These are phyloP conservation scores for Champsocephalus esox DNA, from an alignment of 2,797 vertebrate genomes.

Conservation along the genomic window DNA sequence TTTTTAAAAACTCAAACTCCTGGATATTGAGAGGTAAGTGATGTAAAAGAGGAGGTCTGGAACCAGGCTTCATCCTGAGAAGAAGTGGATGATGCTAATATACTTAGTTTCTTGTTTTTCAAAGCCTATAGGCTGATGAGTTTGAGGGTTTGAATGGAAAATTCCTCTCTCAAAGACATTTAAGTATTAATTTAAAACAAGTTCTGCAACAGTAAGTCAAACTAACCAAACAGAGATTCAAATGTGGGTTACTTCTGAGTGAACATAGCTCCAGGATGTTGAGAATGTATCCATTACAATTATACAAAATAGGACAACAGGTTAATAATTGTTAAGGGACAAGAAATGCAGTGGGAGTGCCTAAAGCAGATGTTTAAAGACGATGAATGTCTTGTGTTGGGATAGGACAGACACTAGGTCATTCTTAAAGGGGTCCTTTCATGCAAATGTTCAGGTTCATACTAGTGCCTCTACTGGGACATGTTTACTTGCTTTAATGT, in stretches of 20 bases:
- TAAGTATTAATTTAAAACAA: not conserved
- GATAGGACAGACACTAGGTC: not conserved
- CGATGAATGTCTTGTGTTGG: not conserved
- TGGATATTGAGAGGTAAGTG: not conserved
- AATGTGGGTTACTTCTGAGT: slow-evolving; percentile 39
- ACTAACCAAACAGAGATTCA: slow-evolving; percentile 10
- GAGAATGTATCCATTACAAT: slow-evolving; percentile 29
- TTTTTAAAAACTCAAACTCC: not conserved
- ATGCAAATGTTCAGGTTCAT: too few species aligned
- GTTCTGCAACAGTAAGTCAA: not conserved
- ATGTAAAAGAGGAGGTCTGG: too few species aligned
- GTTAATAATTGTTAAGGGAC: slow-evolving; percentile 43
- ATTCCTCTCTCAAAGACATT: not conserved
- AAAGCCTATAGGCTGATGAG: not conserved
- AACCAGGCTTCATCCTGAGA: not conserved
- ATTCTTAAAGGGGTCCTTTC: not conserved
- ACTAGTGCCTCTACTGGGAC: too few species aligned
- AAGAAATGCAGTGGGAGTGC: slow-evolving; percentile 22
- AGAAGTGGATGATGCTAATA: not conserved
- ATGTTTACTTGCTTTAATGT: too few species aligned
- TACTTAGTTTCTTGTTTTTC: not conserved
- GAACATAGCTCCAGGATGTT: slow-evolving; percentile 30
- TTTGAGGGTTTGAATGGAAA: not conserved
- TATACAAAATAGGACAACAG: slow-evolving; percentile 44
- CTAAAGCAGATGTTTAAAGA: slow-evolving; percentile 15